Conservation (phyloP, 2,888 invertebrate species). For the Callinectes sapidus region DNA sequence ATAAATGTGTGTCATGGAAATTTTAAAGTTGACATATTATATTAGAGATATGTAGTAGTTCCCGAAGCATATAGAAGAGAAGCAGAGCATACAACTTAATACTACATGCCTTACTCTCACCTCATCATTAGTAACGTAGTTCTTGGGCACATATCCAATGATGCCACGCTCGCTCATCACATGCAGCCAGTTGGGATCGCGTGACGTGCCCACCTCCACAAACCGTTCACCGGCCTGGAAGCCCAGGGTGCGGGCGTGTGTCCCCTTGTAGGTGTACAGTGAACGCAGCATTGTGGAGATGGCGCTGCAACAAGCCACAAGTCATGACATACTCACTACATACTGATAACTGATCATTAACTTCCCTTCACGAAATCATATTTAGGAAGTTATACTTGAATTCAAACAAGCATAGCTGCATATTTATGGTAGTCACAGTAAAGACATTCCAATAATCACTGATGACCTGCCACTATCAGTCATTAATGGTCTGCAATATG, state of each 20-base stretch:
- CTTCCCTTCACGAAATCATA: not conserved
- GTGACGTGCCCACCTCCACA: constrained; percentile 60
- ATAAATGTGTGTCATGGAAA: not conserved
- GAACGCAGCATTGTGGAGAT: constrained; percentile 54
- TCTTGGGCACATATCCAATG: constrained; percentile 69
- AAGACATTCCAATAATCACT: not conserved
- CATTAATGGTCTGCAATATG: not conserved
- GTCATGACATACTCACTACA: not conserved
- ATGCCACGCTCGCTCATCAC: constrained; percentile 64
- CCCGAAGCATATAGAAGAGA: not conserved
- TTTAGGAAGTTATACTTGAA: not conserved
- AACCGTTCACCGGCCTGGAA: constrained; percentile 62
- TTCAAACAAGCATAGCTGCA: not conserved
- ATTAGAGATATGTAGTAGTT: not conserved
- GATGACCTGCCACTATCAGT: not conserved
- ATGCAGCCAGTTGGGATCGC: constrained; percentile 69
- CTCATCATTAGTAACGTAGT: constrained; percentile 61
- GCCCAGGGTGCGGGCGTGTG: constrained; percentile 61
- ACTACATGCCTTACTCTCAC: constrained; percentile 32
- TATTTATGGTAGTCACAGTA: not conserved
- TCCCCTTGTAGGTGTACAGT: constrained; percentile 59
- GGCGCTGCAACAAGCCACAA: not conserved
- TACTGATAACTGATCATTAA: not conserved
- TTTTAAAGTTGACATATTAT: not conserved
- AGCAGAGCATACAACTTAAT: not conserved